Base-by-base conservation (phyloP, 2,888 invertebrate genomes). In the Heliconius ethilla region DNA sequence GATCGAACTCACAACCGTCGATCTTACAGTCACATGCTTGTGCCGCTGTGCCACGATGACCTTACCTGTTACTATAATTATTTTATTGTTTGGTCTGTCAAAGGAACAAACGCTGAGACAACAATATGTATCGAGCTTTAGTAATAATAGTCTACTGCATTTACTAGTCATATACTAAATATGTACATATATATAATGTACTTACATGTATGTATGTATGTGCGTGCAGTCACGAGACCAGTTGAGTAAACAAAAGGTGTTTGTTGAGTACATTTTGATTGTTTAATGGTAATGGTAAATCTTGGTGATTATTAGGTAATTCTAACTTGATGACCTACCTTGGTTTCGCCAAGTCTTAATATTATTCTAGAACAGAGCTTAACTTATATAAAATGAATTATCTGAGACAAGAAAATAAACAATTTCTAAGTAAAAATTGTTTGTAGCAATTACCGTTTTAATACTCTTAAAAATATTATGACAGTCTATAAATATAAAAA, bases 181-280 rank as follows among this genome's bases (percentile, higher is more conserved):
- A 59, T 45, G 27, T 72, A 22, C 37, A 65, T 25, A n/a, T 72
- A 72, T 3, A 7, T 33, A 25, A n/a, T 65, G 45, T 37, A 1
- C n/a, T 22, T 33, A 18, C 15, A n/a, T 27, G 51, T 59, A 59
- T 63, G 2, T 70, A 62, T 67, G 62, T 45, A 29, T 70, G 33
- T 70, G 29, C 13, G n/a, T 70, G 45, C 63, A 65, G 70, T 76
- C 65, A 76, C 70, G 70, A 65, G 65, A 29, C 27, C 45, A 70
- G 70, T 29, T 63, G 45, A 37, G 37, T 55, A 37, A 15, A 70
- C 59, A 55, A 55, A 70, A 76, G 75, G 29, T 69, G 75, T 70
- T 62, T 72, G 59, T 37, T 25, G 7, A 33, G 37, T 72, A 15
- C 13, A 6, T 59, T 22, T 74, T n/a, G 69, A 69, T 45, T 65